Evolutionary conservation across 2,113 vertebrate species (phyloP).

Genomic region (Chlorodrepanis virens): DNA sequence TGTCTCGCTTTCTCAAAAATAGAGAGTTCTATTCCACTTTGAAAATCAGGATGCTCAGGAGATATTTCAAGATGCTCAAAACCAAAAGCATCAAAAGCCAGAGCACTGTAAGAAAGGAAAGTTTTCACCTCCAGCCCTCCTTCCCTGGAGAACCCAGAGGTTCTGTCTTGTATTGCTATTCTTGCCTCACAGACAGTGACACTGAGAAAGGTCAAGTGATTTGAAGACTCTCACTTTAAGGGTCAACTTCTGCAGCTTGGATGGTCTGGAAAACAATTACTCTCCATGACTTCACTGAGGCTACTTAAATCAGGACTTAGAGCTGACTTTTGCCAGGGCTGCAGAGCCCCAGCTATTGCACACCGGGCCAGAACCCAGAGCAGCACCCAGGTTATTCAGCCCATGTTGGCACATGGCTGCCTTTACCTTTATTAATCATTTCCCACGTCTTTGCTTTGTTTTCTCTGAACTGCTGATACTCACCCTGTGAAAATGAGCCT

Average conservation of each 20-base stretch:
- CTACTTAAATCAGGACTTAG: neutral
- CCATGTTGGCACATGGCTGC: neutral
- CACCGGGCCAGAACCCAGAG: accelerated
- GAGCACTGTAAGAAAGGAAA: neutral
- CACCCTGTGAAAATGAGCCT: neutral
- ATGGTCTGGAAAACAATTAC: conserved; percentile 14
- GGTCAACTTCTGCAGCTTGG: neutral
- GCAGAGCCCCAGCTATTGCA: neutral
- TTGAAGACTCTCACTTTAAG: neutral
- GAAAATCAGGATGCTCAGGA: neutral
- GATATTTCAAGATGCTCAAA: neutral
- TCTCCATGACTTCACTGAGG: neutral
- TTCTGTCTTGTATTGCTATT: neutral
- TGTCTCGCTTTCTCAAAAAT: neutral
- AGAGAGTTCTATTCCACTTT: neutral
- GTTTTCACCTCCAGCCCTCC: neutral
- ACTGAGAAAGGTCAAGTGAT: neutral
- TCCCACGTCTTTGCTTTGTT: neutral
- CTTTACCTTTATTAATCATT: neutral
- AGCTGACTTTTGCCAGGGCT: neutral
- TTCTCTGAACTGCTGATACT: neutral
- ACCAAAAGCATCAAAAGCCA: neutral
- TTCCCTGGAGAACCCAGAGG: neutral
- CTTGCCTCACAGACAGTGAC: neutral
- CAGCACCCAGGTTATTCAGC: neutral